A percentile compares a stretch with the other conserved stretches of the same genome.
These are phyloP conservation scores for Zelostemma sp. DNA, from an alignment of 1,140 invertebrate species.

Conservation along the genomic window DNA sequence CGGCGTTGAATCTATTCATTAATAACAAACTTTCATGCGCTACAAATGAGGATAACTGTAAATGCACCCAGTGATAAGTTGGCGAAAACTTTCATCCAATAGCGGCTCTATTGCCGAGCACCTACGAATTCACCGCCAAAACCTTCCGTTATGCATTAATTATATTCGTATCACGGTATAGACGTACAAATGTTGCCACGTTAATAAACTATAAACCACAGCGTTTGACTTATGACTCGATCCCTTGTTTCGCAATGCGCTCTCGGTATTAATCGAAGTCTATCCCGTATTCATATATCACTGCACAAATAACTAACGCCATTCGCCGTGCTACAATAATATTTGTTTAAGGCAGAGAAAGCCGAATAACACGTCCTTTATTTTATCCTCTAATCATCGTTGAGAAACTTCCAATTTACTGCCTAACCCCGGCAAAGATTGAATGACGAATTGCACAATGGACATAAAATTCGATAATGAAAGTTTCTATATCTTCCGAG, in stretches of 20 bases:
- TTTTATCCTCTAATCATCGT: neutral
- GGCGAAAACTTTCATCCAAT: neutral
- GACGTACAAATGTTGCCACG: neutral
- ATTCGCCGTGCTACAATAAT: neutral
- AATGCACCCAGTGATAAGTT: neutral
- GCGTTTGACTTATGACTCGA: constrained; percentile 36
- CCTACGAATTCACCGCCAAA: neutral
- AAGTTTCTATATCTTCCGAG: neutral
- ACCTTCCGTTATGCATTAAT: neutral
- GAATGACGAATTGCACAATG: too few species aligned
- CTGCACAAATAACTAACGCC: constrained; percentile 25
- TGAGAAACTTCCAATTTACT: too few species aligned
- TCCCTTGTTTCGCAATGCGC: constrained; percentile 44
- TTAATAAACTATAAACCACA: constrained; percentile 46
- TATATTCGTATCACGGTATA: constrained; percentile 8
- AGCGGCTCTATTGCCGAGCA: neutral
- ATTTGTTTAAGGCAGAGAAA: constrained; percentile 1
- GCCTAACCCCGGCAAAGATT: too few species aligned
- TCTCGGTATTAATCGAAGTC: constrained; percentile 42
- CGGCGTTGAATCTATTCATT: neutral
- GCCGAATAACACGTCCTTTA: neutral
- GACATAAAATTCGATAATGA: neutral
- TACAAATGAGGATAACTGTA: constrained; percentile 4
- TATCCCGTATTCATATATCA: constrained; percentile 34
- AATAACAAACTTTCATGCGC: neutral